A percentile compares a stretch with the other conserved stretches of the same genome.
Evolutionary conservation across 2,797 vertebrate species (phyloP).

Genomic region (Hyperoplus lanceolatus): DNA sequence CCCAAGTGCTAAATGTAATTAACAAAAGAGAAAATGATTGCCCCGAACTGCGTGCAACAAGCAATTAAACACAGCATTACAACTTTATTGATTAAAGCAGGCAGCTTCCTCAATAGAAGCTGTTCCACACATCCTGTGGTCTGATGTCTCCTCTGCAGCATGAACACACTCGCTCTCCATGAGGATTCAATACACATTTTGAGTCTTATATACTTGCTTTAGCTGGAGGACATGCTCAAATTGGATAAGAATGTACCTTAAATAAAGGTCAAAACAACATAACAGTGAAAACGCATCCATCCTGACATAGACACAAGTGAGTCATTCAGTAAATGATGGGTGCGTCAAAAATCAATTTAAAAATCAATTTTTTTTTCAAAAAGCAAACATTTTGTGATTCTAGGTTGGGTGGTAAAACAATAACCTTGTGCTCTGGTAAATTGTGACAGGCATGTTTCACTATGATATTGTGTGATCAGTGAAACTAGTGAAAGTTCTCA

Average conservation of each 20-base stretch:
- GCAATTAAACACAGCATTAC: slow-evolving; percentile 21
- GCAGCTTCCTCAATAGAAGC: neutral
- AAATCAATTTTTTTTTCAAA: no score
- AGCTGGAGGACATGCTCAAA: neutral
- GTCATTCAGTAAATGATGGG: neutral
- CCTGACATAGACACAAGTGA: neutral
- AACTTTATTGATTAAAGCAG: slow-evolving; percentile 12
- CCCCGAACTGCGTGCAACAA: neutral
- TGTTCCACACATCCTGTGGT: slow-evolving; percentile 7
- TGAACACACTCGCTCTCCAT: neutral
- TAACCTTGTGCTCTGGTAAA: no score
- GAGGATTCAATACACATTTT: neutral
- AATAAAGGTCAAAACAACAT: neutral
- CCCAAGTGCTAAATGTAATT: slow-evolving; percentile 21
- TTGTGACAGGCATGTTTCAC: no score
- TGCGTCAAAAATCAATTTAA: no score
- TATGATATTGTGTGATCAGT: neutral
- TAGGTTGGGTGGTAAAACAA: no score
- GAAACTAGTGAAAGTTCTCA: no score
- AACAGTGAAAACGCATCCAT: neutral
- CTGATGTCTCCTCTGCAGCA: neutral
- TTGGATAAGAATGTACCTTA: neutral
- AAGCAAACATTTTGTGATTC: no score
- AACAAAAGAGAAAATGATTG: slow-evolving; percentile 9
- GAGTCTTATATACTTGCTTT: neutral